Evolutionary conservation across 2,888 invertebrate species (phyloP).

Genomic region (Ormyrus rosae): DNA sequence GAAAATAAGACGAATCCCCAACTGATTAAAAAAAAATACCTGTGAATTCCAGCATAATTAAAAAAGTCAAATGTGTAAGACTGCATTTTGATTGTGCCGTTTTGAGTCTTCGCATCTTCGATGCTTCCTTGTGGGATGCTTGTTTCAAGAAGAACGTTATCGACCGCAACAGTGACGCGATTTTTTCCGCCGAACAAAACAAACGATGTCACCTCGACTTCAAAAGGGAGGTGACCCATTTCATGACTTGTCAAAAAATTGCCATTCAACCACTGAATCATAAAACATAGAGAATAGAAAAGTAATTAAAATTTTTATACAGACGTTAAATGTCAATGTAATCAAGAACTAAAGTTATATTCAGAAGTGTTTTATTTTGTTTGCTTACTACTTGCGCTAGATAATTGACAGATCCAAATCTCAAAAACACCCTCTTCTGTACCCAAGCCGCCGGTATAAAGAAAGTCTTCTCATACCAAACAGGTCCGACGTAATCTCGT

Average conservation of each 20-base stretch:
- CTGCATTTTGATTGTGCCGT: constrained; percentile 82
- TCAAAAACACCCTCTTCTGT: constrained; percentile 85
- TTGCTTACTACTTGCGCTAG: constrained; percentile 89
- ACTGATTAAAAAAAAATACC: constrained; percentile 60
- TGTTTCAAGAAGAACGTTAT: constrained; percentile 91
- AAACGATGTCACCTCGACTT: constrained; percentile 85
- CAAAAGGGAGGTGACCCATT: constrained; percentile 97
- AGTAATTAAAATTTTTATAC: not conserved
- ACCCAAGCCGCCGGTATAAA: constrained; percentile 88
- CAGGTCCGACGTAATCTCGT: constrained; percentile 95
- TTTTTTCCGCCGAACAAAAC: constrained; percentile 85
- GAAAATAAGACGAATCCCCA: not conserved
- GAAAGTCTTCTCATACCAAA: constrained; percentile 96
- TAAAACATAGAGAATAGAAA: no score
- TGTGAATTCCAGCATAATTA: constrained; percentile 98
- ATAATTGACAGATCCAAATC: constrained; percentile 96
- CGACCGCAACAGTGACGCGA: constrained; percentile 92
- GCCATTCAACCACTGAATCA: constrained; percentile 91
- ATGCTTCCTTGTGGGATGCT: constrained; percentile 94
- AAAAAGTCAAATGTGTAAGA: constrained; percentile 96
- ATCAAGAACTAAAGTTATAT: no score
- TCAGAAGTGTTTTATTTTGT: no score
- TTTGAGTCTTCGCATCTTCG: constrained; percentile 79
- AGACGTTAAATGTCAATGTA: no score
- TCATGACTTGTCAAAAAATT: constrained; percentile 87